These are phyloP conservation scores for Aphaenogaster ashmeadi DNA, from an alignment of 1,140 invertebrate genomes.

Conservation along the genomic window DNA sequence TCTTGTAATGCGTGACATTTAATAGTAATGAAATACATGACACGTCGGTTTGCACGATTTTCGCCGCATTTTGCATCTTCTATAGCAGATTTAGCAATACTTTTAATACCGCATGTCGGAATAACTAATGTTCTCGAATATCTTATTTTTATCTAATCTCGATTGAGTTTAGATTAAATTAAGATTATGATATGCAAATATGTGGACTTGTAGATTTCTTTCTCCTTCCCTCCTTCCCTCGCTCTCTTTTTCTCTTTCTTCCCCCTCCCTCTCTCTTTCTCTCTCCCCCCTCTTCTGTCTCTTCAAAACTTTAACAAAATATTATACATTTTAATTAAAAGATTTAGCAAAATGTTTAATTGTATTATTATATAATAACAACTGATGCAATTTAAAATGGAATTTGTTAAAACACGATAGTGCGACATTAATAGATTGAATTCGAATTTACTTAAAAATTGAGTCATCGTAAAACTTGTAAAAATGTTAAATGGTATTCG, in stretches of 20 bases:
- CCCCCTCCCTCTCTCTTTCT: not conserved
- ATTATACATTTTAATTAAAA: not conserved
- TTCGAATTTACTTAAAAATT: slow-evolving; percentile 32
- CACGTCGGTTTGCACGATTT: slow-evolving; percentile 25
- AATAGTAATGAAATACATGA: slow-evolving; percentile 41
- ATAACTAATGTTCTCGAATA: not conserved
- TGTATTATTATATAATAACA: not conserved
- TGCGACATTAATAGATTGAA: not conserved
- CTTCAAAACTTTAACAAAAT: not conserved
- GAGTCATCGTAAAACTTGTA: slow-evolving; percentile 33
- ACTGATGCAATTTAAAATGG: not conserved
- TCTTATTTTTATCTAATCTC: not conserved
- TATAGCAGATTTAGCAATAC: not conserved
- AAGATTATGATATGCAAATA: not conserved
- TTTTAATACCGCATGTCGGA: not conserved
- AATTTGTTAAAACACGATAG: slow-evolving; percentile 31
- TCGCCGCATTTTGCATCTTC: slow-evolving; percentile 8
- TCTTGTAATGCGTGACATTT: slow-evolving; percentile 50
- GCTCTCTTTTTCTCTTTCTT: not conserved
- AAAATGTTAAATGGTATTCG: slow-evolving; percentile 29
- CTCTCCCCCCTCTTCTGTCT: not conserved
- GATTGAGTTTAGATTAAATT: not conserved
- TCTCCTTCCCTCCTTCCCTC: not conserved
- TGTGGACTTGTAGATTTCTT: not conserved
- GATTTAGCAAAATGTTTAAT: not conserved